Base-by-base conservation (phyloP, 2,888 invertebrate genomes). In the Lysandra coridon region DNA sequence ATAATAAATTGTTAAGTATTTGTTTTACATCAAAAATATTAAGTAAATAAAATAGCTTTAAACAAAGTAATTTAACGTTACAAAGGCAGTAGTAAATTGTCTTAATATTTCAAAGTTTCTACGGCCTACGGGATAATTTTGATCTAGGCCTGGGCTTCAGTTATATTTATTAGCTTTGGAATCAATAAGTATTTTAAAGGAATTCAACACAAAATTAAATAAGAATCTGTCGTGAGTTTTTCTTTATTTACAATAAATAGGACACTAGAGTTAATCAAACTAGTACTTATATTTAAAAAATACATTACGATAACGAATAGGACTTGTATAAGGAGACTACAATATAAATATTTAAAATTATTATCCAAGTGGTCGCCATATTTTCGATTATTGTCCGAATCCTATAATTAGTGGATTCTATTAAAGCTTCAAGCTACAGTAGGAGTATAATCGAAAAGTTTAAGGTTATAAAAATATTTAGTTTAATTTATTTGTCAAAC, bases 401-500 rank as follows among this genome's bases (percentile, higher is more conserved):
- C 78, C 62, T 81, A 77, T 79, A 82, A 81, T 80, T 81, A 79
- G 53, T 78, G 53, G 40, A 79, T 69, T 76, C 30, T 78, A 57
- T 79, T 64, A 79, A 82, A 82, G 82, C 73, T 78, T 74, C n/a
- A 74, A 76, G 76, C 76, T 76, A 76, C 76, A 57, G 17, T 76
- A 76, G 14, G 30, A 57, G n/a, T 44, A 14, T 1, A 75, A 57
- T 76, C 53, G 64, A 60, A 80, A 75, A 75, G 60, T 78, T 79
- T 69, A 79, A 77, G 60, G 79, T 74, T 78, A 81, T 62, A 79
- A 82, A 80, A 79, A 76, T 77, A 74, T 73, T 79, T 78, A 83
- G 78, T 81, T 80, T 79, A 83, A 85, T 85, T 93, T 94, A 94
- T 94, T 94, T 94, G 94, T 94, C 94, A 90, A 89, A 93, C 94